Percentiles rank a stretch among this genome's conserved stretches.
phyloP scores from a whole-genome alignment of 2,113 vertebrate genomes.

The Atrichornis clamosus region DNA sequence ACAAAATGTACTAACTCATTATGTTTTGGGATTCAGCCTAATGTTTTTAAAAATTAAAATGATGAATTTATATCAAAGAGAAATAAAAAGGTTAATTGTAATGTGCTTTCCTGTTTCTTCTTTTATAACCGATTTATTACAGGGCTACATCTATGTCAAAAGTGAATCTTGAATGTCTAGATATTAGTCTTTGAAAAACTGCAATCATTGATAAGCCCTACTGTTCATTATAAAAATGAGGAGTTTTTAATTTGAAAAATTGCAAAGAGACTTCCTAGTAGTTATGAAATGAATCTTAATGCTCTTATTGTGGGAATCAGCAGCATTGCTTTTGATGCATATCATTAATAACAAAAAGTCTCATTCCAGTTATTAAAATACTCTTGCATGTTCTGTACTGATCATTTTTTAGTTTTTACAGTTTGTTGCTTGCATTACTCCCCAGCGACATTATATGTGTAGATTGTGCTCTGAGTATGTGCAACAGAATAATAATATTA shows the following conservation, averaged over 20 bases:
- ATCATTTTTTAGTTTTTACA: constrained; percentile 20
- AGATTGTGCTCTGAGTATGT: constrained; percentile 36
- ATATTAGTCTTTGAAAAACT: constrained; percentile 24
- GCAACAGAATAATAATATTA: constrained; percentile 45
- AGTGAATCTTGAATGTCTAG: background rate
- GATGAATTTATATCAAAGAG: background rate
- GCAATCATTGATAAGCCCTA: background rate
- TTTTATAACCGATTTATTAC: background rate
- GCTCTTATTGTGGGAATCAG: constrained; percentile 25
- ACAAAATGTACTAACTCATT: background rate
- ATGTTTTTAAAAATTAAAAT: constrained; percentile 2
- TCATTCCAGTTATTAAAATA: constrained; percentile 14
- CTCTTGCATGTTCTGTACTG: background rate
- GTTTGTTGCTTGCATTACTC: constrained; percentile 41
- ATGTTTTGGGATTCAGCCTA: background rate
- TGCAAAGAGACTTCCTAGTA: constrained; percentile 13
- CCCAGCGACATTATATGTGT: background rate
- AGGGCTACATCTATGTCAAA: background rate
- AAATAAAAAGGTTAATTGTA: constrained; percentile 30
- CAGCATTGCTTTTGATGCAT: constrained; percentile 12
- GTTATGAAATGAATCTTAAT: constrained; percentile 35
- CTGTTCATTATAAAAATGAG: constrained; percentile 15
- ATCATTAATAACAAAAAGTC: constrained; percentile 41
- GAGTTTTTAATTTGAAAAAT: constrained; percentile 45
- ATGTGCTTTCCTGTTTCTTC: background rate